Percentiles rank a stretch among this genome's conserved stretches.
Conservation (phyloP, 1,140 invertebrate species). For the Drosophila prosaltans region DNA sequence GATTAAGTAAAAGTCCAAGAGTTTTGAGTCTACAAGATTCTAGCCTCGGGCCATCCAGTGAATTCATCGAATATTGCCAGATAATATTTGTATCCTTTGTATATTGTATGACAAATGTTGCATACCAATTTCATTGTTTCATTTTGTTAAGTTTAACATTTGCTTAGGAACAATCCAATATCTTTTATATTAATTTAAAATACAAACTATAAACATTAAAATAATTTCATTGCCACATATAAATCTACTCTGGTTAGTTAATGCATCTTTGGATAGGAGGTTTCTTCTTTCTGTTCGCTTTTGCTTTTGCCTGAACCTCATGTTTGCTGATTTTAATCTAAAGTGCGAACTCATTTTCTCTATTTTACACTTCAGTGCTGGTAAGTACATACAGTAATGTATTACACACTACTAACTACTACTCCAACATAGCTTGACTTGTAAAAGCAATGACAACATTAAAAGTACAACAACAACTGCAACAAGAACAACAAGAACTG, state of each 20-base stretch:
- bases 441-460: conserved; percentile 54
- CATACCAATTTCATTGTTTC: too few species aligned
- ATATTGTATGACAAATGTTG: too few species aligned
- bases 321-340: conserved; percentile 72
- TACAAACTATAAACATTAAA: not conserved
- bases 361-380: conserved; percentile 63
- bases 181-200: not conserved
- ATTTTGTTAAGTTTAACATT: too few species aligned
- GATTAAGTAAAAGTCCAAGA: too few species aligned
- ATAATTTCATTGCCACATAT: not conserved
- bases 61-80: too few species aligned
- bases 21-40: too few species aligned
- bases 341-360: conserved; percentile 72
- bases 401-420: conserved; percentile 33
- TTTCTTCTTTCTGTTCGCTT: not conserved
- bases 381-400: conserved; percentile 31
- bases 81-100: too few species aligned
- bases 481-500: conserved; percentile 22
- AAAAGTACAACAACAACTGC: conserved; percentile 36
- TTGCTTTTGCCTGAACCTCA: conserved; percentile 22
- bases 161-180: not conserved
- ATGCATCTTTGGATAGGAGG: not conserved
- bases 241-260: not conserved
- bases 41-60: too few species aligned
- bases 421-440: conserved; percentile 34